These are phyloP conservation scores for Rhyacophila brunnea DNA, from an alignment of 1,140 invertebrate genomes.

Conservation along the genomic window DNA sequence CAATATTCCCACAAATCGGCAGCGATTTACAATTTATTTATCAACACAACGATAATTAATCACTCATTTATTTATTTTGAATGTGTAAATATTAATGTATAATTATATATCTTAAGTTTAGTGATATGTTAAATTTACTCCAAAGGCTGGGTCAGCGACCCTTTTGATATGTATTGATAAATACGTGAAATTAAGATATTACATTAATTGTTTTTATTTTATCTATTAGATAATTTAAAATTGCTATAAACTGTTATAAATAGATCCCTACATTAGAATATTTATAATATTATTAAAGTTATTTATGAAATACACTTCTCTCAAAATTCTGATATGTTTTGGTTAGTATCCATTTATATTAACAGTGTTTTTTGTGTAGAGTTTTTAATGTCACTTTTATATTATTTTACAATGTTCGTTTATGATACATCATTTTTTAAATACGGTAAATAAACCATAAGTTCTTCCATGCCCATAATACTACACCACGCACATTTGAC, in stretches of 20 bases:
- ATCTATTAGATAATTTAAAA: no score
- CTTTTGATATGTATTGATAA: constrained; percentile 29
- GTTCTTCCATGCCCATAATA: constrained; percentile 2
- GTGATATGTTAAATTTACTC: constrained; percentile 3
- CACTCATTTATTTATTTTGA: no score
- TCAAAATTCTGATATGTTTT: neutral
- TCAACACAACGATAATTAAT: no score
- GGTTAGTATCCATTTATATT: neutral
- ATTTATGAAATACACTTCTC: constrained; percentile 14
- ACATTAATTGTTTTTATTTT: constrained; percentile 6
- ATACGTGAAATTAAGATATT: constrained; percentile 1
- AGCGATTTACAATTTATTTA: no score
- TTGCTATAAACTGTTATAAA: no score
- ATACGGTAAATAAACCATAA: constrained; percentile 7
- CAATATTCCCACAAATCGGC: no score
- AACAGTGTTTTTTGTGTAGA: neutral
- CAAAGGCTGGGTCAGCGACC: constrained; percentile 22
- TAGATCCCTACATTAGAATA: neutral
- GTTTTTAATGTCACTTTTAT: no score
- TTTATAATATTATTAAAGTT: neutral
- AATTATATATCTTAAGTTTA: constrained; percentile 2
- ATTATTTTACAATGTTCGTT: no score
- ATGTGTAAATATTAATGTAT: no score
- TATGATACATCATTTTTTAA: no score
- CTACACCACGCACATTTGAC: neutral